phyloP scores from a whole-genome alignment of 2,888 invertebrate species.

The Drosophila pseudotalamancana region DNA sequence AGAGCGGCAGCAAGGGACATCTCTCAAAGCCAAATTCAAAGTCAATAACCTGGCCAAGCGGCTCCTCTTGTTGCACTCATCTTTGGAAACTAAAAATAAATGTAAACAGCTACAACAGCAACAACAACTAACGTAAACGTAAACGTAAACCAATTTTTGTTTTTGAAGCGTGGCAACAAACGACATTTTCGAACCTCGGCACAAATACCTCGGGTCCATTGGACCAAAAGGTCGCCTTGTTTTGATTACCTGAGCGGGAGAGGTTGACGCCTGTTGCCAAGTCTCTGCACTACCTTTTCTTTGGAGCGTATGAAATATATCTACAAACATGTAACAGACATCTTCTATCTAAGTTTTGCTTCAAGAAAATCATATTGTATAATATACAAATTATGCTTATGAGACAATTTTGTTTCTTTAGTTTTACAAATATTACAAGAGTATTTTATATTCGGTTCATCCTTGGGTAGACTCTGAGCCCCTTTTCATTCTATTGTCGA shows the following conservation, averaged over 20 bases:
- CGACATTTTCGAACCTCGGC: conserved; percentile 54
- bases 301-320: too few species aligned
- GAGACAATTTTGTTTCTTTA: too few species aligned
- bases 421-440: too few species aligned
- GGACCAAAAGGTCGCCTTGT: conserved; percentile 23
- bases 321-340: too few species aligned
- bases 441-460: neutral
- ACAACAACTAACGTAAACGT: too few species aligned
- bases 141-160: conserved; percentile 64
- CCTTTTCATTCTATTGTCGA: neutral
- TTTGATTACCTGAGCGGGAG: conserved; percentile 56
- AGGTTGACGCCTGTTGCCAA: conserved; percentile 14
- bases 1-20: conserved; percentile 4
- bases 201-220: conserved; percentile 15
- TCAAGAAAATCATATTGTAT: too few species aligned
- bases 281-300: too few species aligned
- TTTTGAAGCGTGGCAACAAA: conserved; percentile 74
- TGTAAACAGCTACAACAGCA: conserved; percentile 23
- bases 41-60: conserved; percentile 68
- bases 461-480: too few species aligned
- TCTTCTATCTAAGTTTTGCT: too few species aligned
- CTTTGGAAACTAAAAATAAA: conserved; percentile 6
- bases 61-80: conserved; percentile 24
- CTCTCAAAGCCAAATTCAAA: conserved; percentile 41
- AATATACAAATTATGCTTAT: too few species aligned